A percentile compares a stretch with the other conserved stretches of the same genome.
Conservation (phyloP, 2,113 vertebrate genomes). For the Calidris pygmaea region DNA sequence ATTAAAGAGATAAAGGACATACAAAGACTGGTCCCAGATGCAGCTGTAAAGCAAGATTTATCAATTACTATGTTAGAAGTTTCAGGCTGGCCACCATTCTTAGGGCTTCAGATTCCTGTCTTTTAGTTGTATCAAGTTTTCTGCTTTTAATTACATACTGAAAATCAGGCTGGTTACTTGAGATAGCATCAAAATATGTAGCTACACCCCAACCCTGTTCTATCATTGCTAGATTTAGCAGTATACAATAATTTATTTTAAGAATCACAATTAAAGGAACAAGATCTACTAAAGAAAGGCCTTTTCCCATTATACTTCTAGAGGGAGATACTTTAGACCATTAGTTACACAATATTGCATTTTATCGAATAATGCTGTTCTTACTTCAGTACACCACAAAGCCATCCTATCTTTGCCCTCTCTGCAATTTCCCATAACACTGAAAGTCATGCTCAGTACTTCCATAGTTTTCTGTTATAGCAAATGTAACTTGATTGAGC, state of each 20-base stretch:
- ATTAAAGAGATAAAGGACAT: constrained; percentile 66
- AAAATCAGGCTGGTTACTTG: background rate
- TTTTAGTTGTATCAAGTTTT: background rate
- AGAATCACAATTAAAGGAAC: background rate
- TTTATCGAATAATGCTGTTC: background rate
- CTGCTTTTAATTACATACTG: constrained; percentile 50
- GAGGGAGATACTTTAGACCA: background rate
- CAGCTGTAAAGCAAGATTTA: constrained; percentile 47
- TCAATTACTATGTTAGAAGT: constrained; percentile 8
- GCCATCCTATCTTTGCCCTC: background rate
- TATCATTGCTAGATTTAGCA: background rate
- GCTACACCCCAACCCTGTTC: background rate
- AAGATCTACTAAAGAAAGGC: background rate
- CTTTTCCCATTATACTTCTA: background rate
- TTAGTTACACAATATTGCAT: background rate
- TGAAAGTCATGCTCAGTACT: background rate
- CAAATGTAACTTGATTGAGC: background rate
- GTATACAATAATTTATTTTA: background rate
- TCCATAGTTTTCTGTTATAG: background rate
- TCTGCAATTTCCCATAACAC: background rate
- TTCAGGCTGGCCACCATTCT: constrained; percentile 23
- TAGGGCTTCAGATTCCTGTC: background rate
- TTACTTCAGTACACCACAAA: background rate
- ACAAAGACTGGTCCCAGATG: constrained; percentile 53
- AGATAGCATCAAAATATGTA: background rate